A percentile compares a stretch with the other conserved stretches of the same genome.
phyloP scores from a whole-genome alignment of 2,888 invertebrate genomes.

The Scaptomyza polygonia region DNA sequence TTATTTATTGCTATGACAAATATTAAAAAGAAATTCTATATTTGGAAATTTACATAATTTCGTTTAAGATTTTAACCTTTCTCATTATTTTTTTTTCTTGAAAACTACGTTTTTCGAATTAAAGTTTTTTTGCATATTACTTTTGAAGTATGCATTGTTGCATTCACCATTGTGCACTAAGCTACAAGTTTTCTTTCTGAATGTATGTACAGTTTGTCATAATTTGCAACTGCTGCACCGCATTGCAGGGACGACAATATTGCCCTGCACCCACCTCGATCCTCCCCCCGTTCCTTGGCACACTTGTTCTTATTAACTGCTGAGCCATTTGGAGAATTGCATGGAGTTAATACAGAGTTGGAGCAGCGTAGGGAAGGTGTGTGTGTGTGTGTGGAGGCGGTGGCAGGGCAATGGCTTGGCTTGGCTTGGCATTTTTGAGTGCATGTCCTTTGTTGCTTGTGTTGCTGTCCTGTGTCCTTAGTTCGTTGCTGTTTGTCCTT shows the following conservation, averaged over 20 bases:
- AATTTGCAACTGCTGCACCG: constrained; percentile 73
- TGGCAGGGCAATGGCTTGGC: constrained; percentile 41
- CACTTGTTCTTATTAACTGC: constrained; percentile 74
- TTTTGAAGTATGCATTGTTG: constrained; percentile 10
- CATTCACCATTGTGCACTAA: constrained; percentile 19
- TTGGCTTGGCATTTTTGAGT: constrained; percentile 57
- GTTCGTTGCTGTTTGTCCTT: constrained; percentile 63
- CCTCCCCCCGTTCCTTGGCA: background rate
- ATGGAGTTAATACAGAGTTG: constrained; percentile 51
- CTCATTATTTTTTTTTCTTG: background rate
- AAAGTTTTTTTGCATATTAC: constrained; percentile 5
- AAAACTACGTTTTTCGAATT: background rate
- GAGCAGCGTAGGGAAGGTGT: background rate
- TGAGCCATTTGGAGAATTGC: constrained; percentile 56
- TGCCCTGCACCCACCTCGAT: constrained; percentile 7
- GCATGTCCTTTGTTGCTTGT: constrained; percentile 49
- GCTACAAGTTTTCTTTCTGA: constrained; percentile 13
- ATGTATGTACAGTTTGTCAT: constrained; percentile 65
- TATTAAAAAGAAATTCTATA: too few species aligned
- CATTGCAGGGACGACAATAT: constrained; percentile 34
- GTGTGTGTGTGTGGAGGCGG: background rate
- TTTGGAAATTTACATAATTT: too few species aligned
- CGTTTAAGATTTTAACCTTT: background rate
- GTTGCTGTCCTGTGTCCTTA: constrained; percentile 10
- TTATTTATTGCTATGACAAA: too few species aligned